These are phyloP conservation scores for Rhombomys opimus DNA, from an alignment of 2,113 vertebrate genomes.

Conservation along the genomic window DNA sequence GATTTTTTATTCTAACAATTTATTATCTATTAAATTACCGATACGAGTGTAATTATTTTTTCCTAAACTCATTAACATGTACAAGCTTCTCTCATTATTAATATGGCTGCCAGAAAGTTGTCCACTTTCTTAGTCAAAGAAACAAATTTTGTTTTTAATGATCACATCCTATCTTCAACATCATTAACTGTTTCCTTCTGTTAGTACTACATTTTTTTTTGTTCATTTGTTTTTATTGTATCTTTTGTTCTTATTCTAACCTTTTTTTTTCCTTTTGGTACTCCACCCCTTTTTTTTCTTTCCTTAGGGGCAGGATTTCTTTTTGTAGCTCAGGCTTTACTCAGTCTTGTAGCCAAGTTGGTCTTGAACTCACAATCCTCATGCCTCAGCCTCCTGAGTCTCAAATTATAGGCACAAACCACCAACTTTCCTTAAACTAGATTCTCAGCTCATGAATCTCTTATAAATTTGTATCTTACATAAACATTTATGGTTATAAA, in stretches of 20 bases:
- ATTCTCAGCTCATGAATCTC: constrained; percentile 5
- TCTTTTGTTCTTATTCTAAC: not conserved
- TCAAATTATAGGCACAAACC: not conserved
- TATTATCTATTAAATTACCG: not conserved
- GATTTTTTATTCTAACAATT: not conserved
- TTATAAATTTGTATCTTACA: not conserved
- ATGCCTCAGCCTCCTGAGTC: not conserved
- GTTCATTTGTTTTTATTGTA: not conserved
- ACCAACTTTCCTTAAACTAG: not conserved
- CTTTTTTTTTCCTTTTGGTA: not conserved
- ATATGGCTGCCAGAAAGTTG: not conserved
- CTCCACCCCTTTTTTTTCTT: not conserved
- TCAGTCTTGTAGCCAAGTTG: not conserved
- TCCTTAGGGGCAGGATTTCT: not conserved
- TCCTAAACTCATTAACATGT: not conserved
- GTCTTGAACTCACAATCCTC: not conserved
- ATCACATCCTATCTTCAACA: not conserved
- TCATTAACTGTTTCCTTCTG: not conserved
- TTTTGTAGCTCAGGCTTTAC: not conserved
- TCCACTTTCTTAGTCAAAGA: constrained; percentile 18
- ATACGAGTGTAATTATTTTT: constrained; percentile 2
- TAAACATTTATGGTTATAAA: not conserved
- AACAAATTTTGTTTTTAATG: not conserved
- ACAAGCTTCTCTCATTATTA: not conserved
- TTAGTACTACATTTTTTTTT: not conserved